Conservation (phyloP, 92 coral and sea anemone species). For the Palythoa grandis region DNA sequence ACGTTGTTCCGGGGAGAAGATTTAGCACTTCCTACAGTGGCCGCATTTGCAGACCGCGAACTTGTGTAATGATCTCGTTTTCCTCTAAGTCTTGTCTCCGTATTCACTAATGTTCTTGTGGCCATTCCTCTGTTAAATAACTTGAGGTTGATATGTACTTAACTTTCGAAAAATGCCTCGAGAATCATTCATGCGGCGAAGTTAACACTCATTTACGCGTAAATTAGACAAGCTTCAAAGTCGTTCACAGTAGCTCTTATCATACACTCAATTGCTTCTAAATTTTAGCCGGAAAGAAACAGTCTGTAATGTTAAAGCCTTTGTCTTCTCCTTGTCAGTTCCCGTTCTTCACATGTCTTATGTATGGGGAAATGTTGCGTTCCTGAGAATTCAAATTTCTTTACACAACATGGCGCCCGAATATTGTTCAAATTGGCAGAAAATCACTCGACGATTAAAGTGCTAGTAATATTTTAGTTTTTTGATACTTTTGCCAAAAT, state of each 20-base stretch:
- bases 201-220: conserved; percentile 11
- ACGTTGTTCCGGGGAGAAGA: conserved; percentile 48
- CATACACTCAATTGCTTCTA: background rate
- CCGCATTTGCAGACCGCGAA: conserved; percentile 45
- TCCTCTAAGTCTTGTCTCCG: conserved; percentile 64
- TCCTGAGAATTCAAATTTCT: conserved; percentile 30
- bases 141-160: background rate
- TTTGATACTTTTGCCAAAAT: conserved; percentile 11
- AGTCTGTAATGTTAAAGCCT: background rate
- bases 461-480: background rate
- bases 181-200: conserved; percentile 22
- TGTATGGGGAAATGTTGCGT: background rate
- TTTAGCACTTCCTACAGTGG: background rate
- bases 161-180: conserved; percentile 10
- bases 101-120: conserved; percentile 57
- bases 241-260: background rate
- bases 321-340: conserved; percentile 16
- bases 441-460: conserved; percentile 12
- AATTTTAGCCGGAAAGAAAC: background rate
- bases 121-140: conserved; percentile 47
- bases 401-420: conserved; percentile 43
- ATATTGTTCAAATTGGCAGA: conserved; percentile 25
- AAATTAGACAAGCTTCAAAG: conserved; percentile 8
- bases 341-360: conserved; percentile 31
- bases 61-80: conserved; percentile 48